Percentiles rank a stretch among this genome's conserved stretches.
These are phyloP conservation scores for Chlorodrepanis virens DNA, from an alignment of 2,113 vertebrate genomes.

Conservation along the genomic window DNA sequence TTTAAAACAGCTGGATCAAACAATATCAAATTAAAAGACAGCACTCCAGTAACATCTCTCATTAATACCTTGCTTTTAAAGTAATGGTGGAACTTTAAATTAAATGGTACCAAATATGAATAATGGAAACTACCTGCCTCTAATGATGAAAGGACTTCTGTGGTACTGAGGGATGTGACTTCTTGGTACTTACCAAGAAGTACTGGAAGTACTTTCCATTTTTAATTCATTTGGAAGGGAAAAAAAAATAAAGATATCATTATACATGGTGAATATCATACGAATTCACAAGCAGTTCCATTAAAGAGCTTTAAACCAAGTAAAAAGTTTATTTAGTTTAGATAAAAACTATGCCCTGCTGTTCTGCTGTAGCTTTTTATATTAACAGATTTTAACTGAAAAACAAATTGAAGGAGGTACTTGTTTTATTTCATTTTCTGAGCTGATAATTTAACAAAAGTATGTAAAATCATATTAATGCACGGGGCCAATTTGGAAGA, in stretches of 20 bases:
- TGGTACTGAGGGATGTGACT: constrained; percentile 24
- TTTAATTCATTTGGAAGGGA: background rate
- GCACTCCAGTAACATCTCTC: background rate
- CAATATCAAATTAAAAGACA: constrained; percentile 41
- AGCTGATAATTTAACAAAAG: background rate
- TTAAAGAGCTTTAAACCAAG: background rate
- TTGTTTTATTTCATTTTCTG: background rate
- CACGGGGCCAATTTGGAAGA: background rate
- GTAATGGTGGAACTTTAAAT: constrained; percentile 1
- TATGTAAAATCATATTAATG: background rate
- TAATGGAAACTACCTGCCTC: constrained; percentile 23
- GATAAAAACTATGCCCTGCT: background rate
- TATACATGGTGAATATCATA: background rate
- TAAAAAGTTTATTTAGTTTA: background rate
- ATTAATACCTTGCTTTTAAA: constrained; percentile 35
- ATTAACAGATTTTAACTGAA: background rate
- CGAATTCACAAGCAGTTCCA: background rate
- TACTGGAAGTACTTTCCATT: constrained; percentile 44
- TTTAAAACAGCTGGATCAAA: constrained; percentile 15
- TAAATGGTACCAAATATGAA: background rate
- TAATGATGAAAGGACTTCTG: constrained; percentile 3
- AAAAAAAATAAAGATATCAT: background rate
- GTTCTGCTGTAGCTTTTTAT: background rate
- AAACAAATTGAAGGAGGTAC: background rate
- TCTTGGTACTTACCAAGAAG: constrained; percentile 30